Percentiles rank a stretch among this genome's conserved stretches.
Conservation (phyloP, 2,113 vertebrate genomes). For the Onychostruthus taczanowskii region DNA sequence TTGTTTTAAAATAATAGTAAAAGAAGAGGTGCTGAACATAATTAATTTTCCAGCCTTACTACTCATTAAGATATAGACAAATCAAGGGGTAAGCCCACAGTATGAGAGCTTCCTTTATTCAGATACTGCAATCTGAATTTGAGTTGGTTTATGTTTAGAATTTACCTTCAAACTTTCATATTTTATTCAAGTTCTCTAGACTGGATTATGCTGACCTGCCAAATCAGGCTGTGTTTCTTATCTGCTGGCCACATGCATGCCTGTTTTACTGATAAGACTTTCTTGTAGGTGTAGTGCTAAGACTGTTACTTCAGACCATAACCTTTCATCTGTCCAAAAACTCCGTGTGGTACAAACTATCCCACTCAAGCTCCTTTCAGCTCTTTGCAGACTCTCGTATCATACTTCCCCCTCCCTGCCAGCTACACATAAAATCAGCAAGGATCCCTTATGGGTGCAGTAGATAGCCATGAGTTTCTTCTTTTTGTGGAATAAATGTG, state of each 20-base stretch:
- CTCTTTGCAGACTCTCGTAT: neutral
- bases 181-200: neutral
- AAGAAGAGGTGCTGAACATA: neutral
- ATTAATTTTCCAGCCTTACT: neutral
- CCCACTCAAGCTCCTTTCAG: neutral
- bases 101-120: neutral
- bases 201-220: neutral
- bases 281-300: neutral
- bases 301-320: neutral
- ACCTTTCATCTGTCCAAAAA: neutral
- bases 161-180: neutral
- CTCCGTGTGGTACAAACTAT: neutral
- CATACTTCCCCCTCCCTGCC: neutral
- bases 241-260: neutral
- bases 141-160: neutral
- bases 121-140: neutral
- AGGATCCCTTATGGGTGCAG: neutral
- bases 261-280: neutral
- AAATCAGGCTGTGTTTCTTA: neutral
- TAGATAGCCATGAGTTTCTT: neutral
- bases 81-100: neutral
- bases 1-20: neutral
- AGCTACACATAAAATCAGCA: neutral
- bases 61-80: neutral
- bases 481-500: neutral